Base-by-base conservation (phyloP, 2,888 invertebrate genomes). In the Ceramica pisi region DNA sequence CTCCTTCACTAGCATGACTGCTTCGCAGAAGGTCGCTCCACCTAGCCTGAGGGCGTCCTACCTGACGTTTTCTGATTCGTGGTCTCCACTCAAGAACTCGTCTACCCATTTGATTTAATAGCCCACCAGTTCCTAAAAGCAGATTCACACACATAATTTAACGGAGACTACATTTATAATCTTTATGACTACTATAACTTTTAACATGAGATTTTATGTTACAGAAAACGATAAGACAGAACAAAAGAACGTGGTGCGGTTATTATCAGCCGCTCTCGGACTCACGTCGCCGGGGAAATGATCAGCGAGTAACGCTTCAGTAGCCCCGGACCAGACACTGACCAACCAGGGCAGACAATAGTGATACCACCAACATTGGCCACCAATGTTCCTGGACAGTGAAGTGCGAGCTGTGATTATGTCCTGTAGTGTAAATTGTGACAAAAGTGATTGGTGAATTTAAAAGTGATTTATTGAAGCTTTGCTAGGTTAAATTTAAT, bases 191-290 rank as follows among this genome's bases (percentile, higher is more conserved):
- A n/a, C n/a, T n/a, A n/a, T n/a, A n/a, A n/a, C n/a, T n/a, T n/a
- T n/a, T n/a, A n/a, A n/a, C n/a, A n/a, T n/a, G n/a, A n/a, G n/a
- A n/a, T 23, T 72, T 59, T 55, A 71, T 56, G 60, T 93, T 93
- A 14, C 94, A 97, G 97, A 97, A 93, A 97, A 97, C 77, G 98
- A 98, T 83, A 96, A 96, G 46, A 96, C 97, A 6, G 98, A 98
- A 86, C 97, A 97, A 82, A 98, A 97, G 91, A 98, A 98, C 86
- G 98, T 98, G 12, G 97, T 98, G 19, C 97, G 98, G 77, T 94
- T 99, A 81, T 94, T 99, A 69, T 98, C 98, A 61, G 97, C 98
- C 85, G 98, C 98, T 0, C 94, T 98, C 50, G 98, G 98, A 0
- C 95, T 98, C 38, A 92, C 96, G 75, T 86, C 93, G 68, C 86